Percentiles rank a stretch among this genome's conserved stretches.
Evolutionary conservation across 2,113 vertebrate species (phyloP).

Genomic region (Corythaixoides concolor): DNA sequence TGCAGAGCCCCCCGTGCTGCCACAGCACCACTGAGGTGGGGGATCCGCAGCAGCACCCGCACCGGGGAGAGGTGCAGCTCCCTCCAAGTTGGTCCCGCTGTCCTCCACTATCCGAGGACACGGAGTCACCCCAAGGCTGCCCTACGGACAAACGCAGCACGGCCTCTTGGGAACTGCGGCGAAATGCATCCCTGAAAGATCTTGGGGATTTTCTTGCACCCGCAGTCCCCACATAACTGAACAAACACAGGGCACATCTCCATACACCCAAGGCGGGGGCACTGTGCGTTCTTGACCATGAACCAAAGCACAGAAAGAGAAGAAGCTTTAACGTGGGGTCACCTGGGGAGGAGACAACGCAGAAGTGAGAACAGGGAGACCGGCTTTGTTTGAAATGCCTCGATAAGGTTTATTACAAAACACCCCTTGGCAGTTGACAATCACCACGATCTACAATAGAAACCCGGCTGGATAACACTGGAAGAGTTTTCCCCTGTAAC

Average conservation of each 20-base stretch:
- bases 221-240: accelerated
- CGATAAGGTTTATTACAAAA: constrained; percentile 41
- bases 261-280: accelerated
- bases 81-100: accelerated
- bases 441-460: neutral
- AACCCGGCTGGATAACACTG: neutral
- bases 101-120: neutral
- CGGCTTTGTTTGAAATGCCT: neutral
- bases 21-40: accelerated
- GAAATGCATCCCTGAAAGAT: neutral
- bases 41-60: neutral
- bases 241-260: neutral
- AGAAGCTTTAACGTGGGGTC: neutral
- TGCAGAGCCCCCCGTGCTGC: neutral
- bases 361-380: neutral
- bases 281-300: accelerated
- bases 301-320: neutral
- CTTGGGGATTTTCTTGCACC: neutral
- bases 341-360: neutral
- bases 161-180: neutral
- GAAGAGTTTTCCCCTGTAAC: neutral
- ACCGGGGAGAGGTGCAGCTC: neutral
- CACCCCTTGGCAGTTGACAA: constrained; percentile 21
- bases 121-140: neutral
- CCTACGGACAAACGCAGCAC: accelerated